Base-by-base conservation (phyloP, 2,888 invertebrate species). In the Spilosoma lubricipeda region DNA sequence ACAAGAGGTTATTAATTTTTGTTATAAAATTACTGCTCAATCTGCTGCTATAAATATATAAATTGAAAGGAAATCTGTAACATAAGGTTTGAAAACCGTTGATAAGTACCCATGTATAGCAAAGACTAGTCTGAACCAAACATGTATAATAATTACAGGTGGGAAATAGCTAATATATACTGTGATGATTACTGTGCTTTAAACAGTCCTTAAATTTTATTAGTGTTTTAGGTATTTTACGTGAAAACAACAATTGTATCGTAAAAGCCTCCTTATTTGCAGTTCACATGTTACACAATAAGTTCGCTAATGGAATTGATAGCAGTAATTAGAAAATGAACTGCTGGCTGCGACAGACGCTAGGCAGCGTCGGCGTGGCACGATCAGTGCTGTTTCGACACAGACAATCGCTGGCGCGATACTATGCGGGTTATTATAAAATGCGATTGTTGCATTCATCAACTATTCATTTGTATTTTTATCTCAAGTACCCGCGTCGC, bases 341-440 rank as follows among this genome's bases (percentile, higher is more conserved):
- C 84, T 86, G 86, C 87, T 88, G 86, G 86, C 87, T 88, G 89
- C 88, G 85, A 85, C 88, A 80, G 84, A 77, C 67, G 20, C 63
- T 88, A 83, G 86, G 86, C 86, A 88, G 87, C 87, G 84, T 82
- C 42, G 71, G 70, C 76, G 73, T 80, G 78, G 82, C 87, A 86
- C 88, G 89, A 88, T 85, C 84, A 82, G 82, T 81, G 78, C 80
- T 78, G 90, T 90, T 91, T 89, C 91, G 87, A 88, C 88, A 93
- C 83, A 84, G 85, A 88, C 90, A 91, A 92, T 91, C 91, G 85
- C 86, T 87, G 88, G 86, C 86, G 86, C 87, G 87, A 89, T 84
- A 89, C 91, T 90, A 95, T 95, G 95, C 95, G 95, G 95, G 95
- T 93, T 89, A 93, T 94, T 94, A 94, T 91, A 87, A 89, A 87